phyloP scores from a whole-genome alignment of 2,888 invertebrate species.

The Diarsia rubi region DNA sequence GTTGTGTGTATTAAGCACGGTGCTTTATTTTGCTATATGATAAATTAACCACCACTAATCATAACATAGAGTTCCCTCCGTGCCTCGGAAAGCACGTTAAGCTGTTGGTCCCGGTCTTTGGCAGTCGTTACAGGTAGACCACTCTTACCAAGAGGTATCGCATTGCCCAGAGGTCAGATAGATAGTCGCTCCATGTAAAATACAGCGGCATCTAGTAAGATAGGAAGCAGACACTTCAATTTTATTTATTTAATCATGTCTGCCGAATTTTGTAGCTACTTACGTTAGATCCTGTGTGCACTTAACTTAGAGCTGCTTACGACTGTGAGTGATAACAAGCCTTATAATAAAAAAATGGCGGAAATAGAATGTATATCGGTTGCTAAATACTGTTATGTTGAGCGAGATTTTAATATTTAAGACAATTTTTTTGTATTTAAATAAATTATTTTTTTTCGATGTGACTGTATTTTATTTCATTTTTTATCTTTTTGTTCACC shows the following conservation, averaged over 20 bases:
- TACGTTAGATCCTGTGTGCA: not conserved
- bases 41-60: too few species aligned
- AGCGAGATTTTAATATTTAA: conserved; percentile 72
- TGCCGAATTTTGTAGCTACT: not conserved
- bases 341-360: conserved; percentile 37
- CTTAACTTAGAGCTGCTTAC: conserved; percentile 4
- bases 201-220: too few species aligned
- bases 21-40: too few species aligned
- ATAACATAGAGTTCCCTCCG: too few species aligned
- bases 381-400: conserved; percentile 63
- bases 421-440: conserved; percentile 74
- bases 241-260: not conserved
- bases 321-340: conserved; percentile 18
- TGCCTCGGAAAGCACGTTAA: too few species aligned
- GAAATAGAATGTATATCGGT: conserved; percentile 48
- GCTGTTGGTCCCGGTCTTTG: too few species aligned
- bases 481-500: too few species aligned
- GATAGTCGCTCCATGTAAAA: too few species aligned
- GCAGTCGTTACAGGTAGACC: too few species aligned
- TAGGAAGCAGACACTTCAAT: not conserved
- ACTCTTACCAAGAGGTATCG: too few species aligned
- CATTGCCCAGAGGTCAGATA: too few species aligned
- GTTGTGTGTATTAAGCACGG: too few species aligned
- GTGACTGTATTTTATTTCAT: not conserved
- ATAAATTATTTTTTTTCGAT: conserved; percentile 76